Evolutionary conservation across 2,888 invertebrate species (phyloP), one percentile per base, ranked within the genome.

Genomic region (Nomada ferruginata): DNA sequence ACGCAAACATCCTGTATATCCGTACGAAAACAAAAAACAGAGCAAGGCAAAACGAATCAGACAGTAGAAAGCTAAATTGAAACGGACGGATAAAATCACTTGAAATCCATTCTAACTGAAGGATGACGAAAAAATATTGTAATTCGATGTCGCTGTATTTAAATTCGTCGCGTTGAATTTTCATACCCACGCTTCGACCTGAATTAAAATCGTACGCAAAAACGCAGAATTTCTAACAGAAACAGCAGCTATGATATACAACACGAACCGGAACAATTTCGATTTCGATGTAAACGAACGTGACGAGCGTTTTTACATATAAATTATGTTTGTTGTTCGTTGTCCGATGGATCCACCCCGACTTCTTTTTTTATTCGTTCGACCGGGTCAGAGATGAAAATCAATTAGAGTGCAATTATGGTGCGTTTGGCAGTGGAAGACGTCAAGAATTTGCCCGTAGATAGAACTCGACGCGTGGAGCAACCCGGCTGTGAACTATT

Each of bases 401-500:
- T 20, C 66, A 59, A 75, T 81, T 55, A 29, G 29, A 60, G 47
- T 44, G 71, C 68, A 64, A 68, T 81, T 63, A 80, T 59, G 72
- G 72, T 20, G 26, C 52, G 66, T 64, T 61, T 74, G 64, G 69
- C 77, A 69, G 57, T 42, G 50, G 18, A n/a, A 47, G 55, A 74
- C 65, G 78, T 55, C 57, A 64, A 69, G 68, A 74, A 53, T 72
- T 60, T 73, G 53, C 36, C 53, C 72, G 23, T 42, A 50, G 73
- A 72, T 76, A 61, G 84, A 74, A 66, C 60, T 55, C 26, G 15
- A 76, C 55, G 74, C 82, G 53, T 53, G 50, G 55, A 72, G 72
- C 84, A 77, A 68, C 44, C 69, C 57, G 69, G 64, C 76, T 64
- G 79, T 60, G 79, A 29, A 83, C 78, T 85, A 83, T 87, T 87